phyloP scores from a whole-genome alignment of 2,797 vertebrate genomes.

The Notolabrus celidotus region DNA sequence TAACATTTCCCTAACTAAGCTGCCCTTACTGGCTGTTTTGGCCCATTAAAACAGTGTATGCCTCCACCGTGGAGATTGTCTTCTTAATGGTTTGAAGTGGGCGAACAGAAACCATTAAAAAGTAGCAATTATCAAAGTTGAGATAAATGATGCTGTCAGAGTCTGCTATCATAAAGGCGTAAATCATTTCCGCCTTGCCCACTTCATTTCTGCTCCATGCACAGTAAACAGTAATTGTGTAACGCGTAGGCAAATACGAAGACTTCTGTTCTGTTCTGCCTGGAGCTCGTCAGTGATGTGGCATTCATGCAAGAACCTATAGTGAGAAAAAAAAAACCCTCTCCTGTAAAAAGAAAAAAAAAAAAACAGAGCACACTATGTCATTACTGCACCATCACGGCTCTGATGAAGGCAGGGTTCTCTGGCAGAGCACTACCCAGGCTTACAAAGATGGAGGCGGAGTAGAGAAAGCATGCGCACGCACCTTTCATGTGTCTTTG shows the following conservation, averaged over 20 bases:
- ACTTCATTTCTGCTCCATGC: slow-evolving; percentile 9
- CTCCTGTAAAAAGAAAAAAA: slow-evolving; percentile 22
- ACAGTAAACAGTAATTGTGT: slow-evolving; percentile 34
- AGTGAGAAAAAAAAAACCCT: slow-evolving; percentile 12
- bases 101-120: slow-evolving; percentile 31
- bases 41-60: slow-evolving; percentile 5
- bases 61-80: background rate
- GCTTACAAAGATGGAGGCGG: slow-evolving; percentile 8
- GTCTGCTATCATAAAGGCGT: slow-evolving; percentile 4
- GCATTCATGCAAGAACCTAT: slow-evolving; percentile 11
- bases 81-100: slow-evolving; percentile 8
- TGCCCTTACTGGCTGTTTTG: slow-evolving; percentile 2
- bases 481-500: slow-evolving; percentile 28
- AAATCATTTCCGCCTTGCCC: slow-evolving; percentile 22
- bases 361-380: slow-evolving; percentile 7
- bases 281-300: slow-evolving; percentile 33
- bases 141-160: slow-evolving; percentile 27
- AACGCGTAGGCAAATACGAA: slow-evolving; percentile 34
- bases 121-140: slow-evolving; percentile 16
- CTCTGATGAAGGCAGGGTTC: slow-evolving; percentile 18
- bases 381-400: slow-evolving; percentile 10
- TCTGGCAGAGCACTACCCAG: background rate
- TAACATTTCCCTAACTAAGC: slow-evolving; percentile 4
- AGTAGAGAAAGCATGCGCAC: too few relatives aligned
- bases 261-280: slow-evolving; percentile 14